phyloP scores from a whole-genome alignment of 2,888 invertebrate species.

The Agapostemon virescens region DNA sequence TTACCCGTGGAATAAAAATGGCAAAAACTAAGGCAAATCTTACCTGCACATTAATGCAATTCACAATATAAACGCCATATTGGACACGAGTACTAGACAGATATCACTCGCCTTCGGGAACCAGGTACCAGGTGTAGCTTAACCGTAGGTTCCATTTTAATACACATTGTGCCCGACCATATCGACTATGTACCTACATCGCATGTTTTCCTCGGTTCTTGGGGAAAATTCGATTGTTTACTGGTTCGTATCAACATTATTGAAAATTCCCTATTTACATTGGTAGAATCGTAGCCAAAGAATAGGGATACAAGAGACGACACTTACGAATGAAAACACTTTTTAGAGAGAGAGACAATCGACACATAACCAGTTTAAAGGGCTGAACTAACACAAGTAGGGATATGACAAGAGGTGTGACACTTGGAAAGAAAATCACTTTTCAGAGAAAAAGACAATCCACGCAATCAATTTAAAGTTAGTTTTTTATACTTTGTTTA shows the following conservation, averaged over 20 bases:
- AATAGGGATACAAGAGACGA: no score
- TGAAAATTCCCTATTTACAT: neutral
- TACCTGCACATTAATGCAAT: constrained; percentile 72
- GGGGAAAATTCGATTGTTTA: constrained; percentile 16
- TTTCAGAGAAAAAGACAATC: no score
- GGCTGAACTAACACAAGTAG: no score
- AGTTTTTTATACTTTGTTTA: no score
- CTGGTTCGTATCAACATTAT: constrained; percentile 19
- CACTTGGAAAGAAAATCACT: no score
- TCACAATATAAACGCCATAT: constrained; percentile 75
- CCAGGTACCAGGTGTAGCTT: constrained; percentile 27
- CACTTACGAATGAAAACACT: no score
- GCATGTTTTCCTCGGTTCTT: constrained; percentile 18
- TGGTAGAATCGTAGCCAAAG: neutral
- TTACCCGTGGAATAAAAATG: constrained; percentile 20
- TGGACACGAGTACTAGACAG: constrained; percentile 70
- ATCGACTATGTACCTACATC: constrained; percentile 30
- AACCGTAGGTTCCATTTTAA: constrained; percentile 29
- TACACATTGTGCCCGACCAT: constrained; percentile 32
- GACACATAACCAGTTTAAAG: no score
- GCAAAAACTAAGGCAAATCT: constrained; percentile 59
- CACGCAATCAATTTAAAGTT: no score
- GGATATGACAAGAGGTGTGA: no score
- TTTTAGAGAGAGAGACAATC: no score
- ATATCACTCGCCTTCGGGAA: constrained; percentile 51